Evolutionary conservation across 2,888 invertebrate genomes (phyloP), one percentile per base, ranked within the genome.

Genomic region (Drosophila mimetica): DNA sequence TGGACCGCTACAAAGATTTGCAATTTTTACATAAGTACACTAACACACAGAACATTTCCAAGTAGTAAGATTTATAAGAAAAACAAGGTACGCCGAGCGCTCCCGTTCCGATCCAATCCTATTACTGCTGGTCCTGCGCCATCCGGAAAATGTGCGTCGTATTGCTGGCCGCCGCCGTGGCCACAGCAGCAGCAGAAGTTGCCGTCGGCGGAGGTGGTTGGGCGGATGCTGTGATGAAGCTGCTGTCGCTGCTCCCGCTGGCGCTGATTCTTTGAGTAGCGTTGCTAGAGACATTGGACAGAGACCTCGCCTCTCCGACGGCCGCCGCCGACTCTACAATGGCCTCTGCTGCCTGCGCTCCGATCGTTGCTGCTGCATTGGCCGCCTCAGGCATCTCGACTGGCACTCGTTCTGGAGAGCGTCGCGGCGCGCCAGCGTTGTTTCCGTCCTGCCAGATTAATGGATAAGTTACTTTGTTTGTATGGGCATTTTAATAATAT

Each of bases 81-180:
- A 25, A 20, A 66, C 54, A 64, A 60, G 67, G 54, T 71, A 65
- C 54, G 66, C 58, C 25, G 46, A 57, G 37, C 32, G 58, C 37
- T 57, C 57, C 39, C 18, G 25, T 22, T 54, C 13, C 34, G n/a
- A 30, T 47, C 25, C 32, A 34, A 11, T 14, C 44, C 44, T 25
- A 41, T 87, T 71, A 83, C 67, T 83, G 75, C 50, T 82, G 82
- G 20, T 83, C 88, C 65, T 86, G 85, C 55, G 89, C 77, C 75
- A 90, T 65, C 50, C 86, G 87, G 77, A 91, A 88, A 64, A 86
- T 79, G 75, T 89, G 88, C 73, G 86, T 77, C 48, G 89, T 82
- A 55, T 81, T 90, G 70, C 89, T 90, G 22, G 89, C 90, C 28
- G 89, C 90, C 39, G 90, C 89, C 0, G 90, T 86, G 28, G 90